A percentile compares a stretch with the other conserved stretches of the same genome.
Conservation (phyloP, 2,888 invertebrate genomes). For the Stenchaetothrips biformis region DNA sequence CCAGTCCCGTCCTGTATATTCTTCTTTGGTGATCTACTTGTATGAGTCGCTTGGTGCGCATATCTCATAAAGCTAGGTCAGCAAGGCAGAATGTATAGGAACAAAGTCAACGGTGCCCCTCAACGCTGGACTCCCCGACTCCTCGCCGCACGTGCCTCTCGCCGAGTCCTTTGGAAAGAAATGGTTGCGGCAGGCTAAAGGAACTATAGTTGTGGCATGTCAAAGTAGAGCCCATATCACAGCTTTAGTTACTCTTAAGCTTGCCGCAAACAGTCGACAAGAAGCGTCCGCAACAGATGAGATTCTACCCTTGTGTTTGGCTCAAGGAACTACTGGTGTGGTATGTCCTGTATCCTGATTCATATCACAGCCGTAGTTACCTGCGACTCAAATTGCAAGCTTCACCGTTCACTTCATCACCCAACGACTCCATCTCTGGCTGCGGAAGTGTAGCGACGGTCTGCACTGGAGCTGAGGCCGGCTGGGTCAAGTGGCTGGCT, state of each 20-base stretch:
- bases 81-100: constrained; percentile 42
- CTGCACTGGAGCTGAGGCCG: background rate
- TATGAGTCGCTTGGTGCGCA: constrained; percentile 44
- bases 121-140: background rate
- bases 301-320: background rate
- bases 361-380: constrained; percentile 49
- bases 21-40: constrained; percentile 58
- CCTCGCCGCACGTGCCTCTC: background rate
- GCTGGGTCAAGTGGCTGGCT: constrained; percentile 16
- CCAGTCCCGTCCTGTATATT: constrained; percentile 13
- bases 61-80: constrained; percentile 48
- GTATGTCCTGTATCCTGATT: constrained; percentile 40
- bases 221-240: constrained; percentile 28
- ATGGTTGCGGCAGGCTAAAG: constrained; percentile 18
- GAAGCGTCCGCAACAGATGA: background rate
- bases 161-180: background rate
- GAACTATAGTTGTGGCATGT: constrained; percentile 30
- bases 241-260: constrained; percentile 28
- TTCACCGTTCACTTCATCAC: background rate
- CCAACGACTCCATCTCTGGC: background rate
- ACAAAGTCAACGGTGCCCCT: constrained; percentile 34
- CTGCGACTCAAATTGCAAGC: constrained; percentile 36
- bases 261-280: constrained; percentile 22
- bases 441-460: too few relatives aligned
- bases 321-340: constrained; percentile 48